Percentiles rank a stretch among this genome's conserved stretches.
These are phyloP conservation scores for Drosophila tsacasi DNA, from an alignment of 1,140 invertebrate species.

Conservation along the genomic window DNA sequence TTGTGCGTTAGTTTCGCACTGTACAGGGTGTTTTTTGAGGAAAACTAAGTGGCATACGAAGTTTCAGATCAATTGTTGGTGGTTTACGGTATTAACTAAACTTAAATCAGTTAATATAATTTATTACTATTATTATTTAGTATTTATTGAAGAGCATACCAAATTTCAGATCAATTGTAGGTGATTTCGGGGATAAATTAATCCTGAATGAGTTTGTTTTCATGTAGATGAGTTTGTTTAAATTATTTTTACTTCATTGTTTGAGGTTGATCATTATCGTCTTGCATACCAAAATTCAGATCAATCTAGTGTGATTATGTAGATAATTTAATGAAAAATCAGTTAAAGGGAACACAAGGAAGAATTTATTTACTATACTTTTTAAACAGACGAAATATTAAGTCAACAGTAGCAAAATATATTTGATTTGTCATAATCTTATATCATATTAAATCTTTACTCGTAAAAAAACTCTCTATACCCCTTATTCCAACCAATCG, in stretches of 20 bases:
- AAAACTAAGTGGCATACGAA: neutral
- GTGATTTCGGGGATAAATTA: no score
- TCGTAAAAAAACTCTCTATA: conserved; percentile 2
- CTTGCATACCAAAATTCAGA: neutral
- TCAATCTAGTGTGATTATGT: neutral
- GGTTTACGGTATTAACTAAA: no score
- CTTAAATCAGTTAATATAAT: neutral
- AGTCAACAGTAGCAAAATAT: neutral
- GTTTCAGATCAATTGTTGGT: neutral
- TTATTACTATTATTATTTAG: no score
- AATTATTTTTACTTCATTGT: no score
- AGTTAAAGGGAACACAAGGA: neutral
- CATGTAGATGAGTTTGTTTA: accelerated
- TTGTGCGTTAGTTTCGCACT: conserved; percentile 58
- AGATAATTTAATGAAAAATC: neutral
- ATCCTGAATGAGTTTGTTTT: neutral
- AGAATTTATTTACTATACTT: neutral
- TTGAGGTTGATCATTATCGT: neutral
- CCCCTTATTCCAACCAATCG: conserved; percentile 40
- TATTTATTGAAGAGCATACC: neutral
- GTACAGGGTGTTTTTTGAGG: conserved; percentile 54
- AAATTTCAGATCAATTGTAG: neutral
- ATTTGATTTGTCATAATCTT: neutral
- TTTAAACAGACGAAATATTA: neutral
- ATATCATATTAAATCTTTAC: neutral